These are phyloP conservation scores for Smutsia gigantea DNA, from an alignment of 2,797 vertebrate genomes.

Conservation along the genomic window DNA sequence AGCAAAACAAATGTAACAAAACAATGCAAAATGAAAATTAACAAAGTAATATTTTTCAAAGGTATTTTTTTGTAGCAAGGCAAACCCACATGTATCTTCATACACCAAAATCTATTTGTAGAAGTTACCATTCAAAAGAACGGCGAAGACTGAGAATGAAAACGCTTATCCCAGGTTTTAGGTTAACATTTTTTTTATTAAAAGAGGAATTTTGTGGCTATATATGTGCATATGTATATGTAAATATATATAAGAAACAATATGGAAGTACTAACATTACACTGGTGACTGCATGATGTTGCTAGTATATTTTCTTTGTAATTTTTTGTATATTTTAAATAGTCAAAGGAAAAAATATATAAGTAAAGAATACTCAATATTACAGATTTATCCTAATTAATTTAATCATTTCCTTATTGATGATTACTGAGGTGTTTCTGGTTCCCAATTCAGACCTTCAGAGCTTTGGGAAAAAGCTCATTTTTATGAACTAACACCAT, in stretches of 20 bases:
- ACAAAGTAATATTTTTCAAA: not conserved
- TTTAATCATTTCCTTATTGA: not conserved
- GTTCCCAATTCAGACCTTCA: not conserved
- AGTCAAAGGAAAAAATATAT: not conserved
- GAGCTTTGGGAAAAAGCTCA: not conserved
- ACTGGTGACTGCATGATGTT: not conserved
- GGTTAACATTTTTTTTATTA: not conserved
- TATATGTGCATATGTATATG: not conserved
- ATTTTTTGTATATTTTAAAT: not conserved
- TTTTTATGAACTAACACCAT: not conserved
- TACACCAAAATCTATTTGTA: not conserved
- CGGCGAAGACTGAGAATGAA: not conserved
- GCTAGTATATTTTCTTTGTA: not conserved
- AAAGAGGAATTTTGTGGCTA: not conserved
- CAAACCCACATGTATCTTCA: not conserved
- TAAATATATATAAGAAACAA: not conserved
- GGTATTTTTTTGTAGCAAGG: not conserved
- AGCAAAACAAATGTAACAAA: not conserved
- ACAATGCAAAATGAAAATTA: not conserved
- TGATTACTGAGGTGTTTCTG: not conserved
- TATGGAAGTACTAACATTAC: not conserved
- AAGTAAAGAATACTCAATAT: not conserved
- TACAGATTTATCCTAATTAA: not conserved
- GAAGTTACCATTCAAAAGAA: not conserved
- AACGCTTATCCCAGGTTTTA: not conserved